Base-by-base conservation (phyloP, 2,888 invertebrate genomes). In the Agrilus cyanescens region DNA sequence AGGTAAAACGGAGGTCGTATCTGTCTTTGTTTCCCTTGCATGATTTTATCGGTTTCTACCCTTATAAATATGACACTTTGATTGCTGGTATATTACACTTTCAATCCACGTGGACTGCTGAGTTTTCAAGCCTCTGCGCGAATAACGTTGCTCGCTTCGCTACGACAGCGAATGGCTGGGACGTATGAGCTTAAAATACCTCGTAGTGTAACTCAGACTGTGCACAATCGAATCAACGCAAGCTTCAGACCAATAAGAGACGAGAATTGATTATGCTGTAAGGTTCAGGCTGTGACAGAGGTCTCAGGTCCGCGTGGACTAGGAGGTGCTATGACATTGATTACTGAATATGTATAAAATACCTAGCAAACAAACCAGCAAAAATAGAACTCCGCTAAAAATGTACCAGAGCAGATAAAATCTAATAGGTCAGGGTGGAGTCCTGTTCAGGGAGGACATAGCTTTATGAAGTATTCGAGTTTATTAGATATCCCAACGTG, bases 21-120 rank as follows among this genome's bases (percentile, higher is more conserved):
- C 65, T 57, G 63, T 67, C 67, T 65, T 66, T 67, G 64, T 67
- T 62, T 65, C 66, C 63, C 66, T 61, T 62, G 64, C 63, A 62
- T 63, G 65, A 66, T 67, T 66, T 60, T 65, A 62, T 60, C 66
- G 66, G 65, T 63, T 66, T 67, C 65, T 66, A 62, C 65, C 68
- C 68, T 65, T 67, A 68, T 67, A 68, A 68, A 68, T 67, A 68
- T 68, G 68, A 67, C 68, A 67, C 66, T 66, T 66, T 68, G 68
- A 68, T 68, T 68, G 67, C 68, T 67, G 65, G 66, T 67, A 66
- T 68, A 66, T 63, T 62, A 61, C 61, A 63, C 62, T 61, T 57
- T 50, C 44, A 57, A 57, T 65, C 66, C 55, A 67, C 66, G 66
- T 67, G 53, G 66, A 65, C 60, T 55, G 18, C 25, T 31, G 40